Percentiles rank a stretch among this genome's conserved stretches.
These are phyloP conservation scores for Mormyrops attenuatus DNA, from an alignment of 2,797 vertebrate genomes.

Conservation along the genomic window DNA sequence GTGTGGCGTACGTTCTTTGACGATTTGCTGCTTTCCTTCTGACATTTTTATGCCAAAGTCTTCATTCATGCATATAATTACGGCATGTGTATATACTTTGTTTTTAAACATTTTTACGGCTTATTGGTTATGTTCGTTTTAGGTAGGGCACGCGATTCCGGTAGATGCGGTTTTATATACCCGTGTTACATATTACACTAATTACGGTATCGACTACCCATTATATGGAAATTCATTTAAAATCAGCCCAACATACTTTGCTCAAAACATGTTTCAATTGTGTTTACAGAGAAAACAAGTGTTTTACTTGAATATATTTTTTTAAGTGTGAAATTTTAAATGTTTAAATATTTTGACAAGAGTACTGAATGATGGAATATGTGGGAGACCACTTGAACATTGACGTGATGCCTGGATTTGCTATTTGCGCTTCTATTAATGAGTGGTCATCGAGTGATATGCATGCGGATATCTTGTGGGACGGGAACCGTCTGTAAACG, in stretches of 20 bases:
- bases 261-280: background rate
- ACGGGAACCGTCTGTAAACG: background rate
- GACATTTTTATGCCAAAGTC: background rate
- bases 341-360: background rate
- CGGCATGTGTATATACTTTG: background rate
- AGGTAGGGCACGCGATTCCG: background rate
- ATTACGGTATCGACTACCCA: background rate
- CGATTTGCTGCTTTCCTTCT: background rate
- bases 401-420: background rate
- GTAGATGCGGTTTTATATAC: background rate
- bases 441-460: background rate
- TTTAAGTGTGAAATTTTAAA: background rate
- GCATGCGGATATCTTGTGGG: background rate
- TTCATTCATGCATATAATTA: background rate
- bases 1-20: background rate
- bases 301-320: background rate
- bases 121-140: background rate
- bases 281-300: background rate
- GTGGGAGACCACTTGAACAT: background rate
- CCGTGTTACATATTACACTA: background rate
- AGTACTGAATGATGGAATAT: background rate
- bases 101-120: background rate
- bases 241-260: background rate
- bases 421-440: background rate
- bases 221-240: background rate